phyloP scores from a whole-genome alignment of 2,888 invertebrate genomes.

The Clunio marinus region DNA sequence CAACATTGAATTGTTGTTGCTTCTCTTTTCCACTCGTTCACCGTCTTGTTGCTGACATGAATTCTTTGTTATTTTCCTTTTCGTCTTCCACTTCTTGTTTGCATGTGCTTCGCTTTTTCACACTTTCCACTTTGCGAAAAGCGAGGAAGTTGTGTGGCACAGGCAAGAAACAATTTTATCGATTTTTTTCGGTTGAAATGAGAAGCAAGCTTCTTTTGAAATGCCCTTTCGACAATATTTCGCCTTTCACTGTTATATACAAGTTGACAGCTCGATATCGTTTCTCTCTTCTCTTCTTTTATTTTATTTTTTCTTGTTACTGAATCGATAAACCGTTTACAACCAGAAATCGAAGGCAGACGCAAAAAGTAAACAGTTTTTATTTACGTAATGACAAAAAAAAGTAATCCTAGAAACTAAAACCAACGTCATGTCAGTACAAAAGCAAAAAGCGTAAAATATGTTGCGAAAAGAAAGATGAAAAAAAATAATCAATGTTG shows the following conservation, averaged over 20 bases:
- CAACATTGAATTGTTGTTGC: not conserved
- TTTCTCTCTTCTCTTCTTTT: constrained; percentile 4
- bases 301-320: too few species aligned
- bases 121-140: not conserved
- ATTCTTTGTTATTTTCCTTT: not conserved
- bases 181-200: not conserved
- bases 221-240: not conserved
- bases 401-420: too few species aligned
- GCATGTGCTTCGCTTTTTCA: not conserved
- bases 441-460: constrained; percentile 16
- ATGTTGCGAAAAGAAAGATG: not conserved
- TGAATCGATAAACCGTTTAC: not conserved
- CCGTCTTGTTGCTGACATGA: not conserved
- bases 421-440: constrained; percentile 1
- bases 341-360: too few species aligned
- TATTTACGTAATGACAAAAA: too few species aligned
- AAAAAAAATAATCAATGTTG: constrained; percentile 19
- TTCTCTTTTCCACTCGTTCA: not conserved
- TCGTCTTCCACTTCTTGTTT: not conserved
- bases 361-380: too few species aligned
- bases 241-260: not conserved
- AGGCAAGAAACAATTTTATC: not conserved
- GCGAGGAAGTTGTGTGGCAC: not conserved
- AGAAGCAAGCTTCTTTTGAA: not conserved
- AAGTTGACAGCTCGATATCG: too few species aligned